A percentile compares a stretch with the other conserved stretches of the same genome.
These are phyloP conservation scores for Drosophila pandora DNA, from an alignment of 1,140 invertebrate genomes.

Conservation along the genomic window DNA sequence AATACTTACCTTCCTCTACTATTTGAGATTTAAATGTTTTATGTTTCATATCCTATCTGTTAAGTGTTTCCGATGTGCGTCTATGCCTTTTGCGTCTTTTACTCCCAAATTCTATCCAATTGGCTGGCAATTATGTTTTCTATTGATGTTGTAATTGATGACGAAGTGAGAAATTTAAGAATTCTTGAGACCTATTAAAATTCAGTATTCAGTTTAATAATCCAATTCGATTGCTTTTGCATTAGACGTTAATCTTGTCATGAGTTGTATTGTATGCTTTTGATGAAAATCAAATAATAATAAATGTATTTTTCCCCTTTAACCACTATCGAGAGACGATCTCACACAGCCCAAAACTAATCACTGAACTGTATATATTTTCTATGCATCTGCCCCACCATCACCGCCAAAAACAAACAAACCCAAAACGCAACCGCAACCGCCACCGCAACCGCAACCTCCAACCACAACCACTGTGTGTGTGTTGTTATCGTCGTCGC, in stretches of 20 bases:
- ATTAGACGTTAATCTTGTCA: constrained; percentile 73
- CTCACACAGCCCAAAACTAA: constrained; percentile 73
- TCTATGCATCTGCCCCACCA: constrained; percentile 77
- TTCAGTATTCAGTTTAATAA: constrained; percentile 52
- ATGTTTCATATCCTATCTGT: constrained; percentile 57
- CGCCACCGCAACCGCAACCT: constrained; percentile 6
- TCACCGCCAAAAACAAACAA: constrained; percentile 47
- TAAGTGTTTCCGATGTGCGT: constrained; percentile 70
- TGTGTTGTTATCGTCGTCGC: constrained; percentile 62
- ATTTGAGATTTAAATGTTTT: constrained; percentile 48
- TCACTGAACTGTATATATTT: constrained; percentile 80
- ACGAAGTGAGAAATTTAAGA: constrained; percentile 27
- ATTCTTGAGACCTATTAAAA: constrained; percentile 18
- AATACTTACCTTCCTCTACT: constrained; percentile 19
- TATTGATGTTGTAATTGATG: constrained; percentile 76
- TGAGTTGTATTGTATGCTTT: constrained; percentile 80
- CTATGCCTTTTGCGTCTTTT: constrained; percentile 41
- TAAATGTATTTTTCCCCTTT: constrained; percentile 35
- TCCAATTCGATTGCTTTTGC: constrained; percentile 75
- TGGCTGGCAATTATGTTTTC: constrained; percentile 51
- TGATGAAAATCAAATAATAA: constrained; percentile 21
- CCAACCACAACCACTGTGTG: constrained; percentile 36
- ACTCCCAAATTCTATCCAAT: constrained; percentile 31
- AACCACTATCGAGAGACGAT: constrained; percentile 56
- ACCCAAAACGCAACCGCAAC: constrained; percentile 42